A percentile compares a stretch with the other conserved stretches of the same genome.
Conservation (phyloP, 2,888 invertebrate species). For the Xanthorhoe spadicearia region DNA sequence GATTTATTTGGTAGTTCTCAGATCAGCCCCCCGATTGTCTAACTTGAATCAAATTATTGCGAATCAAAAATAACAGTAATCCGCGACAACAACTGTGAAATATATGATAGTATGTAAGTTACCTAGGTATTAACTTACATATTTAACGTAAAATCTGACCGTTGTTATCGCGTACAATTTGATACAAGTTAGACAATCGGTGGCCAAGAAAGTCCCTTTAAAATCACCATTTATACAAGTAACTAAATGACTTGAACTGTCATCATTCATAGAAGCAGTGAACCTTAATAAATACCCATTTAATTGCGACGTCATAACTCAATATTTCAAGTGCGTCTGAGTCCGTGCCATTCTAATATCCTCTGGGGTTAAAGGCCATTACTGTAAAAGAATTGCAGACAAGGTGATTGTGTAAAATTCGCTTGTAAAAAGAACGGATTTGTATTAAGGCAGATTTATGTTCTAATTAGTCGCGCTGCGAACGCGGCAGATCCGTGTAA, state of each 20-base stretch:
- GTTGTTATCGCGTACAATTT: too few species aligned
- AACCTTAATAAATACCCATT: slow-evolving; percentile 2
- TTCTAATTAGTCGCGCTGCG: slow-evolving; percentile 74
- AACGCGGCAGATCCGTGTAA: slow-evolving; percentile 65
- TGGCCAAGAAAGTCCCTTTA: background rate
- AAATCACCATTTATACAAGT: background rate
- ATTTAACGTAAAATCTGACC: too few species aligned
- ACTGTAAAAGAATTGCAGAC: slow-evolving; percentile 34
- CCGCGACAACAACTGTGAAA: too few species aligned
- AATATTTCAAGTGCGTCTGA: slow-evolving; percentile 12
- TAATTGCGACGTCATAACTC: slow-evolving; percentile 1
- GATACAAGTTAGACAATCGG: too few species aligned
- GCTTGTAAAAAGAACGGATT: slow-evolving; percentile 69
- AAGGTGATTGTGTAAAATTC: slow-evolving; percentile 49
- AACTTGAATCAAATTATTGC: too few species aligned
- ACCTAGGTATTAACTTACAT: too few species aligned
- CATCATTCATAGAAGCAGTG: background rate
- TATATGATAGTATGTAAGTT: too few species aligned
- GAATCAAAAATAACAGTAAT: too few species aligned
- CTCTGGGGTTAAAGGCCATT: slow-evolving; percentile 30
- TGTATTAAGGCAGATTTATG: slow-evolving; percentile 77
- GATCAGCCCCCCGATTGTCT: too few species aligned
- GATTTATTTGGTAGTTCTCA: background rate
- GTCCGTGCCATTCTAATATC: slow-evolving; percentile 14
- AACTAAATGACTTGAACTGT: background rate